A percentile compares a stretch with the other conserved stretches of the same genome.
phyloP scores from a whole-genome alignment of 2,113 vertebrate genomes.

The Phrynosoma platyrhinos region DNA sequence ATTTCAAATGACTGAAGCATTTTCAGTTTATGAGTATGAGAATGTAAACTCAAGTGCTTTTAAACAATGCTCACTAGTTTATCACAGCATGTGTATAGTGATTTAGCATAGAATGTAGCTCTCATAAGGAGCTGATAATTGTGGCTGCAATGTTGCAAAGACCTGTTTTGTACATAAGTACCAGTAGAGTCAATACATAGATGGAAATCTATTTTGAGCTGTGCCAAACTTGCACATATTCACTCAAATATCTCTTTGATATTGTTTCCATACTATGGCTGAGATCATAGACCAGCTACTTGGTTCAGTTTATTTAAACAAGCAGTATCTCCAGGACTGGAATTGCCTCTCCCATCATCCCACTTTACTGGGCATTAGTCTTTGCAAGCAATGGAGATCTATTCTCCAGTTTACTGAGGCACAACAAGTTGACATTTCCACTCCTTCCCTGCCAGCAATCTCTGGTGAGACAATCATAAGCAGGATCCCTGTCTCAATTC shows the following conservation, averaged over 20 bases:
- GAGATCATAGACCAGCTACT: no score
- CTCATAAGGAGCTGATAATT: constrained; percentile 20
- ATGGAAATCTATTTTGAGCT: background rate
- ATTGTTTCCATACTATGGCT: no score
- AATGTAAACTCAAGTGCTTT: constrained; percentile 53
- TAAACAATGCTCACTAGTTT: constrained; percentile 45
- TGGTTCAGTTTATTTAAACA: no score
- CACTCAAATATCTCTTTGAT: background rate
- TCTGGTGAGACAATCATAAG: no score
- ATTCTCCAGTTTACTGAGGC: no score
- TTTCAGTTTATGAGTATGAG: constrained; percentile 58
- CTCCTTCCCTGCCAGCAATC: no score
- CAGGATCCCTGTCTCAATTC: no score
- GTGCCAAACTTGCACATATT: background rate
- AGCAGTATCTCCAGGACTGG: no score
- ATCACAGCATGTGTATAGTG: constrained; percentile 30
- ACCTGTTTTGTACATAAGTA: background rate
- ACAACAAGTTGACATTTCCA: no score
- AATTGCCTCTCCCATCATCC: no score
- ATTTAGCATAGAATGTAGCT: background rate
- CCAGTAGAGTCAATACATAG: background rate
- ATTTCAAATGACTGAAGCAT: constrained; percentile 62
- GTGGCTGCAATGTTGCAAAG: background rate
- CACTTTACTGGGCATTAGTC: no score
- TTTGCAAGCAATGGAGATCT: no score